phyloP scores from a whole-genome alignment of 1,140 invertebrate genomes.

The Chymomyza costata region DNA sequence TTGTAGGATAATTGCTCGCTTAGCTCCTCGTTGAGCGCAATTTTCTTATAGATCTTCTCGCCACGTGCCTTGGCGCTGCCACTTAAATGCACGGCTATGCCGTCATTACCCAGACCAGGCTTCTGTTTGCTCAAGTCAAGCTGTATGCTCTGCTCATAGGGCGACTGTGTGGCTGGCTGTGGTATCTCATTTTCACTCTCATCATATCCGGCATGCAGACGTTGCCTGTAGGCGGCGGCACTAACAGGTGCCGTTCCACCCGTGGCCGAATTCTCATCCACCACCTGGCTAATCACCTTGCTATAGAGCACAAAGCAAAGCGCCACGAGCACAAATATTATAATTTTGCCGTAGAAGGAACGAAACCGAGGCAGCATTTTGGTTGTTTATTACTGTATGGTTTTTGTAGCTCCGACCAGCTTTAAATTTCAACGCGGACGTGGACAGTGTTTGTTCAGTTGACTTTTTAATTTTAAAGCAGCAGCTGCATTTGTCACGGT shows the following conservation, averaged over 20 bases:
- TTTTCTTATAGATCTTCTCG: constrained; percentile 82
- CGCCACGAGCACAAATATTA: constrained; percentile 63
- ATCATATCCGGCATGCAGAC: constrained; percentile 18
- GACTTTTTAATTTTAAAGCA: constrained; percentile 15
- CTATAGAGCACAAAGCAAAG: constrained; percentile 68
- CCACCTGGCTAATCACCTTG: constrained; percentile 53
- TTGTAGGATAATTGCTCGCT: constrained; percentile 88
- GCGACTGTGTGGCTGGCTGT: constrained; percentile 36
- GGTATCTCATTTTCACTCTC: constrained; percentile 49
- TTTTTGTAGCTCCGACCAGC: constrained; percentile 23
- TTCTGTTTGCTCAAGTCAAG: constrained; percentile 73
- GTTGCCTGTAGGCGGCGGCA: constrained; percentile 10
- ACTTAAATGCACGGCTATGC: constrained; percentile 79
- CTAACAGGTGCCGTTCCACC: background rate
- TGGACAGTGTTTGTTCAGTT: constrained; percentile 34
- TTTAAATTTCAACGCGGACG: constrained; percentile 37
- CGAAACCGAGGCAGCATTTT: constrained; percentile 72
- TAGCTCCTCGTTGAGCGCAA: constrained; percentile 88
- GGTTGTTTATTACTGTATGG: constrained; percentile 13
- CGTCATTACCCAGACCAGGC: constrained; percentile 80
- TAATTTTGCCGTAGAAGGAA: constrained; percentile 71
- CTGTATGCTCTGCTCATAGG: constrained; percentile 72
- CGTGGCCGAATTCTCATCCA: constrained; percentile 15
- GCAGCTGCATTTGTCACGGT: constrained; percentile 41
- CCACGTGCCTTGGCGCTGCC: constrained; percentile 77